Percentiles rank a stretch among this genome's conserved stretches.
Conservation (phyloP, 2,797 vertebrate species). For the Anableps anableps region DNA sequence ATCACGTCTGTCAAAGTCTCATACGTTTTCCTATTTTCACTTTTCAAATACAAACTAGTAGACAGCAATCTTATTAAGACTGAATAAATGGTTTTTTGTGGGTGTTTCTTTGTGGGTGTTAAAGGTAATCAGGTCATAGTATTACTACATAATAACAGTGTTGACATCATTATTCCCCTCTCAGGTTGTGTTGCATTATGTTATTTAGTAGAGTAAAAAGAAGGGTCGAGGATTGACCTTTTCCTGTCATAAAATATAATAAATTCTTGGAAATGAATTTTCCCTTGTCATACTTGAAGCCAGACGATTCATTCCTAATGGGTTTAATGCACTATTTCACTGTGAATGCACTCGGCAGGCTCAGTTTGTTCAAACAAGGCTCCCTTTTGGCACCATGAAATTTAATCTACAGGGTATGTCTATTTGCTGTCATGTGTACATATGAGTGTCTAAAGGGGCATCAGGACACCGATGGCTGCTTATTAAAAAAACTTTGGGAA, state of each 20-base stretch:
- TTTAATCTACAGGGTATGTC: slow-evolving; percentile 3
- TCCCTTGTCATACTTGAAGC: slow-evolving; percentile 19
- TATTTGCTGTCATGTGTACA: neutral
- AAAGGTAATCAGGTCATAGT: slow-evolving; percentile 35
- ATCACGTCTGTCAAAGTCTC: slow-evolving; percentile 15
- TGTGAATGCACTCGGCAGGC: slow-evolving; percentile 9
- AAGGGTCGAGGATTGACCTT: slow-evolving; percentile 23
- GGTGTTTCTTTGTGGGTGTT: slow-evolving; percentile 29
- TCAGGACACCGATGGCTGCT: neutral
- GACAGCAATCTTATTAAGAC: slow-evolving; percentile 20
- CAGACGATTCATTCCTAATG: slow-evolving; percentile 27
- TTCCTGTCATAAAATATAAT: slow-evolving; percentile 30
- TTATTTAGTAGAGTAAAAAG: slow-evolving; percentile 1
- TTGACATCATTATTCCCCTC: slow-evolving; percentile 43
- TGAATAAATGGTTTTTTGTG: slow-evolving; percentile 24
- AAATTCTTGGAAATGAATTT: slow-evolving; percentile 29
- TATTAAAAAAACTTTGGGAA: slow-evolving; percentile 1
- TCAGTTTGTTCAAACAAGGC: slow-evolving; percentile 18
- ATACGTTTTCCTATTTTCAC: slow-evolving; percentile 29
- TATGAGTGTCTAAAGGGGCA: neutral
- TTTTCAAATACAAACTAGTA: slow-evolving; percentile 22
- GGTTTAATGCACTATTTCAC: slow-evolving; percentile 26
- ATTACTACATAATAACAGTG: slow-evolving; percentile 20
- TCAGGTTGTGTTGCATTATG: slow-evolving; percentile 26
- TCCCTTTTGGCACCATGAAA: slow-evolving; percentile 15